Conservation (phyloP, 2,888 invertebrate genomes). For the Chalcosyrphus nemorum region DNA sequence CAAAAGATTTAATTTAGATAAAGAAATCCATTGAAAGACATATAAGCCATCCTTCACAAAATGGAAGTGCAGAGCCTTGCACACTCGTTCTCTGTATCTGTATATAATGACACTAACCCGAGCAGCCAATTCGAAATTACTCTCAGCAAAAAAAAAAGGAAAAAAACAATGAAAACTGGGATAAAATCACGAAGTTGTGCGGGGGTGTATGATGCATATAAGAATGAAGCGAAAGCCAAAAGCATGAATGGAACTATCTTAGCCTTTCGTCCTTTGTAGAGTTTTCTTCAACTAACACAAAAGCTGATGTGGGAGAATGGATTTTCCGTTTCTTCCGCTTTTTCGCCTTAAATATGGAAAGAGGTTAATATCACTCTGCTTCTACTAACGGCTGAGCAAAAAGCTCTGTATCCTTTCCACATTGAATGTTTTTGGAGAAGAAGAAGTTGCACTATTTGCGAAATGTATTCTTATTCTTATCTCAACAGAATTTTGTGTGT, state of each 20-base stretch:
- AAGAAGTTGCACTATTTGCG: conserved; percentile 2
- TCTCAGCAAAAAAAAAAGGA: no score
- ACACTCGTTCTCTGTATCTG: not conserved
- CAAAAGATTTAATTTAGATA: conserved; percentile 29
- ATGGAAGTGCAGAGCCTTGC: not conserved
- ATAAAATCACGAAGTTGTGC: not conserved
- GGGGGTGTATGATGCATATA: not conserved
- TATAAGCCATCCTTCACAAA: not conserved
- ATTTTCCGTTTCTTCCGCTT: conserved; percentile 19
- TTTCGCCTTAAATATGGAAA: conserved; percentile 15
- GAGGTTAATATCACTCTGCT: conserved; percentile 9
- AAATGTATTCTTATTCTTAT: not conserved
- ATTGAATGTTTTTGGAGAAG: conserved; percentile 6
- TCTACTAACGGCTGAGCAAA: not conserved
- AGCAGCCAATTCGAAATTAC: conserved; percentile 22
- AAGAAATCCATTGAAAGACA: not conserved
- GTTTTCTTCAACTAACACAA: conserved; percentile 14
- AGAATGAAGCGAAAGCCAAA: not conserved
- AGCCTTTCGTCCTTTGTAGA: conserved; percentile 7
- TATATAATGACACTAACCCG: not conserved
- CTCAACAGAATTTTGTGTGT: not conserved
- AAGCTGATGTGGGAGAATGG: conserved; percentile 23
- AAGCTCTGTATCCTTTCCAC: not conserved
- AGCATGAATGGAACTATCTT: conserved; percentile 22
- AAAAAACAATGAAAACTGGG: conserved; percentile 3